phyloP scores from a whole-genome alignment of 2,797 vertebrate genomes.

The Aselliscus stoliczkanus region DNA sequence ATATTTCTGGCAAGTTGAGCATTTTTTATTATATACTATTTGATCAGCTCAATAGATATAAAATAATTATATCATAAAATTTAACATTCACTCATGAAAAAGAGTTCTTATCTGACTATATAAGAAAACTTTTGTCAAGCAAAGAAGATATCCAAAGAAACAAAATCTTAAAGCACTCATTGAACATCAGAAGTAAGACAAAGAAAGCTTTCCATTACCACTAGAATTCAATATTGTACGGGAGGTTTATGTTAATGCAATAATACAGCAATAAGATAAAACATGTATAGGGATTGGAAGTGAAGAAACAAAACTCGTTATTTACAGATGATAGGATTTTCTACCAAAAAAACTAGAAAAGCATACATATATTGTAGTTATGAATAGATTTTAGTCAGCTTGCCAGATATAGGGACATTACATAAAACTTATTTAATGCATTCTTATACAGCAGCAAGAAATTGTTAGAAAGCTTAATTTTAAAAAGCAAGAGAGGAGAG shows the following conservation, averaged over 20 bases:
- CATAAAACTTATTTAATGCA: background rate
- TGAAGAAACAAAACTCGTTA: background rate
- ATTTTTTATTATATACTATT: background rate
- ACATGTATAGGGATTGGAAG: background rate
- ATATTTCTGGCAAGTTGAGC: background rate
- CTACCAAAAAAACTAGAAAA: background rate
- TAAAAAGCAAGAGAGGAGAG: background rate
- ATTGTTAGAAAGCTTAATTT: background rate
- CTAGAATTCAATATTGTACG: background rate
- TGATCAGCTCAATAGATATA: background rate
- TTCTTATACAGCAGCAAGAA: background rate
- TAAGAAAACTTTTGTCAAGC: background rate
- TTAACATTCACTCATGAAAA: background rate
- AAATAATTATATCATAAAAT: background rate
- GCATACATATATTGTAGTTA: background rate
- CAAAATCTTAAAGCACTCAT: background rate
- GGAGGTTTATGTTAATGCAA: background rate
- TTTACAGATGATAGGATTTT: background rate
- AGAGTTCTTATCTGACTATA: background rate
- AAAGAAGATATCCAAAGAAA: conserved; percentile 7
- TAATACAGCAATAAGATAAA: background rate
- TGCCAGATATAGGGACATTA: background rate
- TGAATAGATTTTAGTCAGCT: background rate
- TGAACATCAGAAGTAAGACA: conserved; percentile 27
- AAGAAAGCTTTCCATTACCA: background rate